Percentiles rank a stretch among this genome's conserved stretches.
phyloP scores from a whole-genome alignment of 1,140 invertebrate genomes.

The Lordiphosa clarofinis region DNA sequence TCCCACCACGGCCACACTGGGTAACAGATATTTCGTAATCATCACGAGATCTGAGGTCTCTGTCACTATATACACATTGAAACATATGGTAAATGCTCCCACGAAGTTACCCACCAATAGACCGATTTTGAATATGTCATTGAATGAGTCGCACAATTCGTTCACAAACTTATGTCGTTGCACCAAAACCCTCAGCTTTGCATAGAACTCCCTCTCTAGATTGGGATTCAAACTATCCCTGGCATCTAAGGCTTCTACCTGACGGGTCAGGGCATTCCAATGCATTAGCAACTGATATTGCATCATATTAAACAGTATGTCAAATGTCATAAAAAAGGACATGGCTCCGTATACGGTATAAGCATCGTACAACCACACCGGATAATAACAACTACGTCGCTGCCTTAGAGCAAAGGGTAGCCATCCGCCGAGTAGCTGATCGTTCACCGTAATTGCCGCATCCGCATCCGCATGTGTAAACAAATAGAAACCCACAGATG shows the following conservation, averaged over 20 bases:
- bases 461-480: slow-evolving; percentile 14
- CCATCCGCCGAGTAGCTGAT: slow-evolving; percentile 46
- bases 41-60: slow-evolving; percentile 27
- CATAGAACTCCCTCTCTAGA: slow-evolving; percentile 9
- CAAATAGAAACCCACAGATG: slow-evolving; percentile 14
- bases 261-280: slow-evolving; percentile 10
- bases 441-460: slow-evolving; percentile 19
- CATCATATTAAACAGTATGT: slow-evolving; percentile 38
- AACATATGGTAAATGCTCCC: slow-evolving; percentile 37
- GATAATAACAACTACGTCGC: slow-evolving; percentile 16
- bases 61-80: slow-evolving; percentile 41
- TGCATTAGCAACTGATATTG: slow-evolving; percentile 41
- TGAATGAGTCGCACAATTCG: slow-evolving; percentile 30
- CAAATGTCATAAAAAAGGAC: slow-evolving; percentile 34
- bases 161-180: slow-evolving; percentile 43
- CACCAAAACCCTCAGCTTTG: slow-evolving; percentile 15
- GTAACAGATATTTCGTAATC: slow-evolving; percentile 19
- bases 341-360: slow-evolving; percentile 11
- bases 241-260: slow-evolving; percentile 17
- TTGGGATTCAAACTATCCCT: background rate
- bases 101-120: slow-evolving; percentile 40
- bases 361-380: slow-evolving; percentile 27
- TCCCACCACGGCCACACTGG: slow-evolving; percentile 11
- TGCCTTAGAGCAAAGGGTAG: slow-evolving; percentile 30
- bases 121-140: slow-evolving; percentile 42